Evolutionary conservation across 1,140 invertebrate genomes (phyloP).

Genomic region (Telenomus remus): DNA sequence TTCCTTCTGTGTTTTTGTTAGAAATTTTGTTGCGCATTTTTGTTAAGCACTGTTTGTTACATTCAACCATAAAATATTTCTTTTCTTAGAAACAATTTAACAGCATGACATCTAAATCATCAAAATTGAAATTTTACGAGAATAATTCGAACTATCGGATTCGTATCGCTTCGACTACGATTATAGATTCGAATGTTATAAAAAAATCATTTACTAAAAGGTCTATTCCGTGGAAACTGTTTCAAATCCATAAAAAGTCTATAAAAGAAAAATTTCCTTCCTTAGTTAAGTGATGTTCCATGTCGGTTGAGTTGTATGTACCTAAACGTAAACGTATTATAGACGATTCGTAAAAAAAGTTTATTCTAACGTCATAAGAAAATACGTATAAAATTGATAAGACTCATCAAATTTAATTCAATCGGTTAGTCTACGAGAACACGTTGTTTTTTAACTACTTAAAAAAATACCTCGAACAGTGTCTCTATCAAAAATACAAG

Average conservation of each 20-base stretch:
- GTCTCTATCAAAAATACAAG: constrained; percentile 3
- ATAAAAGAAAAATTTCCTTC: constrained; percentile 11
- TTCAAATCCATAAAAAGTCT: constrained; percentile 11
- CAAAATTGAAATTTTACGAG: no score
- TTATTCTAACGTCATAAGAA: no score
- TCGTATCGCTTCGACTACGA: no score
- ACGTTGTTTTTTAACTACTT: constrained; percentile 4
- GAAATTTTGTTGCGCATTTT: constrained; percentile 3
- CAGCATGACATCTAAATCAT: no score
- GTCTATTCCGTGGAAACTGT: constrained; percentile 1
- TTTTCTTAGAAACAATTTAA: no score
- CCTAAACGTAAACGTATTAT: no score
- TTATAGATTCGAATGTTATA: background rate
- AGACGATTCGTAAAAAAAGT: no score
- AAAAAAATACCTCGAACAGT: constrained; percentile 4
- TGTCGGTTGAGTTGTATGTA: constrained; percentile 21
- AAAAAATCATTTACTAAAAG: constrained; percentile 1
- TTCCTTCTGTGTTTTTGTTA: constrained; percentile 30
- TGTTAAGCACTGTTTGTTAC: background rate
- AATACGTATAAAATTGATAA: no score
- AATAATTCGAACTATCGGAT: no score
- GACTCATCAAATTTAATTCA: background rate
- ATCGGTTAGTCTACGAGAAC: background rate
- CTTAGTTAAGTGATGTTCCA: constrained; percentile 22
- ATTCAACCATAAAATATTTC: no score